Evolutionary conservation across 2,888 invertebrate genomes (phyloP).

Genomic region (Tuberolachnus salignus): DNA sequence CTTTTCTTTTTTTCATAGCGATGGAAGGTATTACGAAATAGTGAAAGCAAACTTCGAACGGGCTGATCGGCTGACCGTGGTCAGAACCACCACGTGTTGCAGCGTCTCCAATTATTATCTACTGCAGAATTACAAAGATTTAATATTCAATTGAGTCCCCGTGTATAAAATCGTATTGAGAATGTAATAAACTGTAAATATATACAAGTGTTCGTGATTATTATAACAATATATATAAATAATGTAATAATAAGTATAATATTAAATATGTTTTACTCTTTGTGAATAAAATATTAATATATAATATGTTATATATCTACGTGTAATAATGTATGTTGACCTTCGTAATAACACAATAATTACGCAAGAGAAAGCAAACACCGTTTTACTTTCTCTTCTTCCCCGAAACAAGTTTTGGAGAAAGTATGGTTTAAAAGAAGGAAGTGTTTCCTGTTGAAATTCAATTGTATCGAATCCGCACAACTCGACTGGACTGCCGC

Average conservation of each 20-base stretch:
- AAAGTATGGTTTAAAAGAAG: conserved; percentile 44
- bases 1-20: conserved; percentile 68
- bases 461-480: neutral
- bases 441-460: neutral
- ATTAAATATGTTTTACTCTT: neutral
- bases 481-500: neutral
- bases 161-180: neutral
- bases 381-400: conserved; percentile 29
- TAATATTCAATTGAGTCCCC: conserved; percentile 78
- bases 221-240: neutral
- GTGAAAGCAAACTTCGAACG: conserved; percentile 99
- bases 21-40: conserved; percentile 98
- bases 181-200: neutral
- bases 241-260: neutral
- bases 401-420: conserved; percentile 10
- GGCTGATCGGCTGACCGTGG: conserved; percentile 94
- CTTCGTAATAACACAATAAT: conserved; percentile 20
- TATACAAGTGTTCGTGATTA: neutral
- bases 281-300: neutral
- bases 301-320: neutral
- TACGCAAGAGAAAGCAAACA: conserved; percentile 45
- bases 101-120: conserved; percentile 92
- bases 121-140: conserved; percentile 89
- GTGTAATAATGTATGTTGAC: neutral
- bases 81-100: conserved; percentile 95